A percentile compares a stretch with the other conserved stretches of the same genome.
phyloP scores from a whole-genome alignment of 2,888 invertebrate genomes.

The Euzophera pinguis region DNA sequence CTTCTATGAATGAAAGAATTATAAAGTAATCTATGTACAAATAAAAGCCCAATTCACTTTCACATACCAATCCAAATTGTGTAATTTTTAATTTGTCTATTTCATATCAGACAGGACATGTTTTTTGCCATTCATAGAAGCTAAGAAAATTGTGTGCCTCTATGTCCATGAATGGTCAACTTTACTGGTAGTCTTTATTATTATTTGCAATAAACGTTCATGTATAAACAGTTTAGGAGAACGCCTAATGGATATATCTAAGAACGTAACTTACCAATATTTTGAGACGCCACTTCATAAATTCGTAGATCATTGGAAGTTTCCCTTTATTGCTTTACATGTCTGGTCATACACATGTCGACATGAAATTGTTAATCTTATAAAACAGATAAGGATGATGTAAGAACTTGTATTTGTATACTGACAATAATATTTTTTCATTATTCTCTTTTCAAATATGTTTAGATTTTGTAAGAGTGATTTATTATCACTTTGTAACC shows the following conservation, averaged over 20 bases:
- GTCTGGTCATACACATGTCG: neutral
- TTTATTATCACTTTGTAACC: no score
- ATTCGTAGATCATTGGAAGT: neutral
- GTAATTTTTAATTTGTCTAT: no score
- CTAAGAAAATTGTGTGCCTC: neutral
- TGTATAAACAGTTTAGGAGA: conserved; percentile 20
- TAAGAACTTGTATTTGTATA: no score
- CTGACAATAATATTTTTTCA: no score
- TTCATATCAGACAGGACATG: neutral
- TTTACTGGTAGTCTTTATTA: neutral
- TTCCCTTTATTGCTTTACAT: conserved; percentile 12
- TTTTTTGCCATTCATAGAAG: no score
- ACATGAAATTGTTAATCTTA: neutral
- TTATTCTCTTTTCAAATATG: no score
- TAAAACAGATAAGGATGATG: neutral
- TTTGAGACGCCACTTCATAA: conserved; percentile 17
- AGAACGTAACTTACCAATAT: conserved; percentile 23
- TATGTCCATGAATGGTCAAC: neutral
- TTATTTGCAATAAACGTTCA: conserved; percentile 9
- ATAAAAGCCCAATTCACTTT: no score
- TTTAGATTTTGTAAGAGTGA: no score
- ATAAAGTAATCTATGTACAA: no score
- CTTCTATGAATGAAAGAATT: no score
- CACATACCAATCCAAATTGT: no score
- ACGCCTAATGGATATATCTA: conserved; percentile 38